Evolutionary conservation across 1,140 invertebrate genomes (phyloP).

Genomic region (Saccostrea cuccullata): DNA sequence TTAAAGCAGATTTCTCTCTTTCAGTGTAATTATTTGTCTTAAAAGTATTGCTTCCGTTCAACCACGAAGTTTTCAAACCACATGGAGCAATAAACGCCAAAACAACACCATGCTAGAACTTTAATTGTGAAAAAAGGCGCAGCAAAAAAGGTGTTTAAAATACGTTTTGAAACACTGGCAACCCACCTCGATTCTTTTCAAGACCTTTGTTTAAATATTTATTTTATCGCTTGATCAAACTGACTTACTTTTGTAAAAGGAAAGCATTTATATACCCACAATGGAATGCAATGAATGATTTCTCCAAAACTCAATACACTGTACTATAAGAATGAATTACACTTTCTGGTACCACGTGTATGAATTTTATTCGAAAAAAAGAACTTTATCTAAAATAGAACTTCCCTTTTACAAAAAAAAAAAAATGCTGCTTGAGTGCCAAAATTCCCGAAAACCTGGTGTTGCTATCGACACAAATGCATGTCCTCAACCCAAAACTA

Average conservation of each 20-base stretch:
- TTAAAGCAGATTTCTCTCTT: not conserved
- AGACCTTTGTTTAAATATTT: not conserved
- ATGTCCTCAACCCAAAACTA: too few species aligned
- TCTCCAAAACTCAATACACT: too few species aligned
- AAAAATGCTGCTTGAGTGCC: too few species aligned
- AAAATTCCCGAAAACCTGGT: too few species aligned
- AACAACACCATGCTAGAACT: not conserved
- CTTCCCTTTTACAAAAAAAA: too few species aligned
- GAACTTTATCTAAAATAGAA: too few species aligned
- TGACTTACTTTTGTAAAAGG: constrained; percentile 6
- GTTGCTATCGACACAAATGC: too few species aligned
- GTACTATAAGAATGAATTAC: too few species aligned
- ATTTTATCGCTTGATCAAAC: not conserved
- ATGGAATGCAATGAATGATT: not conserved
- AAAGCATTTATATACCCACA: not conserved
- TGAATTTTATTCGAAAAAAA: too few species aligned
- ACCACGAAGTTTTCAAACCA: not conserved
- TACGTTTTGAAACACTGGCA: not conserved
- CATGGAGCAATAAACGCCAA: not conserved
- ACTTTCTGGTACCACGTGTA: too few species aligned
- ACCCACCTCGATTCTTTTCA: not conserved
- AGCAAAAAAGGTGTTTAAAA: not conserved
- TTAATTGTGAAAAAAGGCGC: not conserved
- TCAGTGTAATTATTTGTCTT: not conserved
- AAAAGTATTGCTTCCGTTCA: not conserved